phyloP scores from a whole-genome alignment of 2,113 vertebrate genomes.

The Silurus meridionalis region DNA sequence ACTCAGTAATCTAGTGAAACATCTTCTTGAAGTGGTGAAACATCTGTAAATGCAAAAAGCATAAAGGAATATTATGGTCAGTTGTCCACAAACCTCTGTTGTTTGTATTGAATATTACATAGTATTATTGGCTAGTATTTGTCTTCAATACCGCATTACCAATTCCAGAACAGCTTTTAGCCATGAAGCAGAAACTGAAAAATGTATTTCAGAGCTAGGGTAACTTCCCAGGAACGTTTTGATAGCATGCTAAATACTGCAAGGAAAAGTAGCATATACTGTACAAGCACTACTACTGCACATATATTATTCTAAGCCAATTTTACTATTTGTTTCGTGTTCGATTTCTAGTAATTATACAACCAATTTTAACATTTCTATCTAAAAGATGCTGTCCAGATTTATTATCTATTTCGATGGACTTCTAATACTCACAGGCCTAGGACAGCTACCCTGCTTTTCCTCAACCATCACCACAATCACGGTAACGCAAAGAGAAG shows the following conservation, averaged over 20 bases:
- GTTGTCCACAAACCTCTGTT: too few relatives aligned
- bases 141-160: too few relatives aligned
- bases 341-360: background rate
- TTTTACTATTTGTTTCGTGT: background rate
- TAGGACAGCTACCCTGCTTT: background rate
- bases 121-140: too few relatives aligned
- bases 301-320: too few relatives aligned
- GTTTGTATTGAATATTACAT: too few relatives aligned
- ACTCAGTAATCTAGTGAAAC: too few relatives aligned
- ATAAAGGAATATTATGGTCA: too few relatives aligned
- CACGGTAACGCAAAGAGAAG: conserved; percentile 6
- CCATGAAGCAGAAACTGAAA: too few relatives aligned
- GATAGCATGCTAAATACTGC: background rate
- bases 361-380: background rate
- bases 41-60: too few relatives aligned
- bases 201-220: too few relatives aligned
- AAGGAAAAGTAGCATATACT: background rate
- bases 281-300: background rate
- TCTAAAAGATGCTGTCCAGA: background rate
- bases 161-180: too few relatives aligned
- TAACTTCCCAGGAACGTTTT: background rate
- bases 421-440: background rate
- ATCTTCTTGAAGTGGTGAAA: too few relatives aligned
- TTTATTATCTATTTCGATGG: background rate
- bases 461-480: background rate